Base-by-base conservation (phyloP, 2,113 vertebrate genomes). In the Perca schrenkii region DNA sequence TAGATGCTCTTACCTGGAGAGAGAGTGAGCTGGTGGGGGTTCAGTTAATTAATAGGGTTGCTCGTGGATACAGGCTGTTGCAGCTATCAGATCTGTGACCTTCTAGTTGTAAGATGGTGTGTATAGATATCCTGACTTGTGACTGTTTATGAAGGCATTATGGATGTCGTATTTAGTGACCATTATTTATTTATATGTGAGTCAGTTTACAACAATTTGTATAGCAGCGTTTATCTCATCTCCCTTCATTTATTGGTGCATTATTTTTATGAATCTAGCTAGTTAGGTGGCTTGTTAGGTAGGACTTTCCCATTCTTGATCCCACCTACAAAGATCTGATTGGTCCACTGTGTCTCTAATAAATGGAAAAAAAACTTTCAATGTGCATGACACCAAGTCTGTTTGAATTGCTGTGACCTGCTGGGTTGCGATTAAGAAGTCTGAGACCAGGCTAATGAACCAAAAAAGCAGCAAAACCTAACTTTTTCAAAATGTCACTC, bases 11-110 rank as follows among this genome's bases (percentile, higher is more conserved):
- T 80, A 67, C 82, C 75, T 56, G 69, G 12, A 63, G n/a, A 46
- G 68, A 61, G 54, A 68, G 52, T 4, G 40, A 50, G 60, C 66
- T 70, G 50, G 17, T 1, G 34, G 66, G 81, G 58, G 50, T 62
- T 73, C 46, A 28, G 28, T 53, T 87, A 78, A 87, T 88, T 85
- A 88, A 57, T 69, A 60, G 71, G 80, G 47, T 12, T 69, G 56
- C 31, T 73, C 57, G 56, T 64, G 74, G 74, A 85, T 85, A 57
- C 17, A 76, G 67, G 40, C 58, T 15, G 60, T 36, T 72, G 43
- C 66, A 52, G 74, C 8, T 0, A 15, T 89, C 31, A 74, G 52
- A 83, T 79, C 22, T 74, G 74, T 89, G 86, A 89, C 85, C 85
- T 88, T 86, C 86, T 1, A 49, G 50, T 28, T 84, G 46, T 65